A percentile compares a stretch with the other conserved stretches of the same genome.
phyloP scores from a whole-genome alignment of 1,140 invertebrate species.

The Drosophila bipectinata region DNA sequence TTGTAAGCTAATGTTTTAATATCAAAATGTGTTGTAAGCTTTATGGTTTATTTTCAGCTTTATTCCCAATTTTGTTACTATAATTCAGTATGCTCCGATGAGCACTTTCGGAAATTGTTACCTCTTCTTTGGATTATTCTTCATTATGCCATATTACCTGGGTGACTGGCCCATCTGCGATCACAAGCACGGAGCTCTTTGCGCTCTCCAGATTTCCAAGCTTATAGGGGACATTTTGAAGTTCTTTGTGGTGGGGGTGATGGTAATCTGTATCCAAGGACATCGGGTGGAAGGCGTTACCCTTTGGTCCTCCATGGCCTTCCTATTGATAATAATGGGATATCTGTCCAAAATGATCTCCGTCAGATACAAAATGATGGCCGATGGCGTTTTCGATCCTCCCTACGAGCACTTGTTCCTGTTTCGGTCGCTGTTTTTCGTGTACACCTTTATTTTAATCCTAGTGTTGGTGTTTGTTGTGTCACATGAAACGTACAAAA shows the following conservation, averaged over 20 bases:
- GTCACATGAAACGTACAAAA: constrained; percentile 8
- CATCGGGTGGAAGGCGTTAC: constrained; percentile 14
- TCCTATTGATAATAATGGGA: constrained; percentile 21
- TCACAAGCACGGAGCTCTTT: neutral
- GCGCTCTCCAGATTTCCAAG: constrained; percentile 14
- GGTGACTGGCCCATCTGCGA: constrained; percentile 2
- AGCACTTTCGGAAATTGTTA: constrained; percentile 23
- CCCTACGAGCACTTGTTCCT: neutral
- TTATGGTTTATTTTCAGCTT: constrained; percentile 9
- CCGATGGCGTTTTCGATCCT: neutral
- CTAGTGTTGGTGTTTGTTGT: constrained; percentile 19
- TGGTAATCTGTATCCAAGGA: constrained; percentile 26
- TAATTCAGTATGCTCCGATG: constrained; percentile 41
- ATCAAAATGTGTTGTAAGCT: neutral
- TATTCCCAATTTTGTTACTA: constrained; percentile 40
- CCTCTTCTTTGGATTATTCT: constrained; percentile 8
- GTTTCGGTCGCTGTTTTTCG: constrained; percentile 1
- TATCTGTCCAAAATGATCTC: constrained; percentile 5
- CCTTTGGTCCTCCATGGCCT: constrained; percentile 31
- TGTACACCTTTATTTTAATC: neutral
- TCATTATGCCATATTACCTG: constrained; percentile 25
- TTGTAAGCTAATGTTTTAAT: constrained; percentile 57
- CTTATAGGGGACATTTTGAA: constrained; percentile 16
- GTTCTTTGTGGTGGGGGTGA: constrained; percentile 19
- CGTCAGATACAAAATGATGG: constrained; percentile 5